phyloP scores from a whole-genome alignment of 2,113 vertebrate species.

The Myiozetetes cayanensis region DNA sequence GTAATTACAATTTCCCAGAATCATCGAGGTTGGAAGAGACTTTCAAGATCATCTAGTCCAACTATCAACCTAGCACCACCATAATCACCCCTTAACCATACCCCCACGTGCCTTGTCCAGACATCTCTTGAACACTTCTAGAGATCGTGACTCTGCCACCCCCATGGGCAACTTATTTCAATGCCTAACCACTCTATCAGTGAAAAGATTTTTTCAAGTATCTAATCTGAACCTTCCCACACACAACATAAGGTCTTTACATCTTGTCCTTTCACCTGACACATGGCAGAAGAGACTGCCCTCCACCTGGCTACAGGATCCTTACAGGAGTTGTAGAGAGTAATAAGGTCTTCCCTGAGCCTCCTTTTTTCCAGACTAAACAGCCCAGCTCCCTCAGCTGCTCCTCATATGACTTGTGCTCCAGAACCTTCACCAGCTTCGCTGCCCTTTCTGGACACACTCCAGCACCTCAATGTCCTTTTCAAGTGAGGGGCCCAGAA shows the following conservation, averaged over 20 bases:
- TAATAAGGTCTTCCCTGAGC: background rate
- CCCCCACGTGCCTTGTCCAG: background rate
- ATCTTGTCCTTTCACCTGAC: background rate
- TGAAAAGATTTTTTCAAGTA: background rate
- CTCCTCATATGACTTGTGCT: background rate
- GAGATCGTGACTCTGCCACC: background rate
- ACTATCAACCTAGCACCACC: background rate
- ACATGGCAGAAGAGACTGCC: background rate
- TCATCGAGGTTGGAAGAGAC: background rate
- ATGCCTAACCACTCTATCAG: background rate
- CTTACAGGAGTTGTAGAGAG: background rate
- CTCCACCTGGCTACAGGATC: background rate
- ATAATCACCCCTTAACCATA: background rate
- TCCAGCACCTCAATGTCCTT: background rate
- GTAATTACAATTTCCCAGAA: background rate
- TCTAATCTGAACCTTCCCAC: background rate
- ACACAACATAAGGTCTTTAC: background rate
- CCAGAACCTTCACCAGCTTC: background rate
- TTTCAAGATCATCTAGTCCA: background rate
- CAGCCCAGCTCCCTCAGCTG: background rate
- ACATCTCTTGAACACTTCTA: background rate
- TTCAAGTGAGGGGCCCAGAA: background rate
- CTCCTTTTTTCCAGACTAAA: background rate
- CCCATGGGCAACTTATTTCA: background rate
- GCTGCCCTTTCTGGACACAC: background rate